Evolutionary conservation across 1,140 invertebrate species (phyloP), one percentile per base, ranked within the genome.

Genomic region (Apis florea): DNA sequence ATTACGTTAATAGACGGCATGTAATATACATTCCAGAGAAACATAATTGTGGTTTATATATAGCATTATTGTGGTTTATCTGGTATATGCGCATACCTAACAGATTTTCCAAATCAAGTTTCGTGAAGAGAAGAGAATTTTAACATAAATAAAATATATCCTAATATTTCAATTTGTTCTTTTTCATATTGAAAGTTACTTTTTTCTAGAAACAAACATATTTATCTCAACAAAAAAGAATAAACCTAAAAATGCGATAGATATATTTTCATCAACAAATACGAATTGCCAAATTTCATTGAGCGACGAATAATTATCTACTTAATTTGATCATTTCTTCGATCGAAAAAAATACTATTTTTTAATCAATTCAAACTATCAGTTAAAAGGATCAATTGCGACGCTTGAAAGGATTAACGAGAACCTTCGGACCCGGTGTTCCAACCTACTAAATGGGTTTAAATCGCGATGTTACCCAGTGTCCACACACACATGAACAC

Each of bases 1-100:
- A 73, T 73, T 73, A 59, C 54, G 53, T 73, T 73, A 56, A 73
- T 73, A 73, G 58, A 59, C 56, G 59, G 53, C 56, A 47, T 24
- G 40, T 73, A 73, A 73, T 56, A 56, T 58, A n/a, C 53, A 56
- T 73, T 73, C 53, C 71, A 73, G 26, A 31, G 56, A 47, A 73
- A 59, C 71, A 58, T 56, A 70, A 70, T 73, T 56, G 54, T 40
- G 54, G 54, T 31, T n/a, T 53, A 47, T 70, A 26, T 70, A 70
- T 1, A 4, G 49, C 68, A 31, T 70, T 70, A 54, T 24, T 53
- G 68, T 26, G 68, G 68, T 47, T 11, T 26, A 54, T 9, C 68
- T 70, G 24, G 68, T 21, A 70, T 70, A 24, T 11, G 71, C 40
- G 13, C 40, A 24, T 12, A 58, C 15, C 54, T n/a, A 58, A 58